Evolutionary conservation across 2,888 invertebrate genomes (phyloP), one percentile per base, ranked within the genome.

Genomic region (Meliscaeva auricollis): DNA sequence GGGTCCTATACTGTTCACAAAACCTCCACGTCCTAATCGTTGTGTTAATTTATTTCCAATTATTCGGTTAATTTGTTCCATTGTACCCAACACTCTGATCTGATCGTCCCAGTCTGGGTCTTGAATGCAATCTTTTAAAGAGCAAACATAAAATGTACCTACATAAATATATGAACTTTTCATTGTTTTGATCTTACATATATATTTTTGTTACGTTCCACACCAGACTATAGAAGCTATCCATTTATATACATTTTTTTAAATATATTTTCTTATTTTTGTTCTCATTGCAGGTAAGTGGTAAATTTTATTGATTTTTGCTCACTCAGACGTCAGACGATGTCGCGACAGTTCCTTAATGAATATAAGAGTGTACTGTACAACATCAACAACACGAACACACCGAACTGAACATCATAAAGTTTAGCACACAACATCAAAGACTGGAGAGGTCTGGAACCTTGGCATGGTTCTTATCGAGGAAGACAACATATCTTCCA

Each of bases 381-480:
- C 70, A 78, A 17, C 17, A 58, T 38, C 4, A 58, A 35, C 2
- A 58, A 35, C 20, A 58, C 38, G 38, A 11, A 20, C 8, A 35
- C 6, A 56, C 32, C 22, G n/a, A n/a, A n/a, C n/a, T n/a, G n/a
- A n/a, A n/a, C n/a, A n/a, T n/a, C 8, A 22, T 38, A 17, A 15
- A 46, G 20, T 48, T 48, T 48, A 64, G 17, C 32, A 64, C 17
- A n/a, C 32, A 66, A 50, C 35, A 66, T 50, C 66, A 66, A 66
- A 66, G 66, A 50, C 35, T 81, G 73, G 81, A 77, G 81, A 85
- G 85, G 85, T 85, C 85, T 85, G 81, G 48, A 69, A 73, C 85
- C 80, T 85, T 85, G 85, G 81, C 85, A 81, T 73, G 80, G 48
- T 76, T 76, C n/a, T 22, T 26, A 60, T 41, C 46, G 46, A 64